A percentile compares a stretch with the other conserved stretches of the same genome.
Evolutionary conservation across 2,888 invertebrate species (phyloP).

Genomic region (Drosophila neotestacea): DNA sequence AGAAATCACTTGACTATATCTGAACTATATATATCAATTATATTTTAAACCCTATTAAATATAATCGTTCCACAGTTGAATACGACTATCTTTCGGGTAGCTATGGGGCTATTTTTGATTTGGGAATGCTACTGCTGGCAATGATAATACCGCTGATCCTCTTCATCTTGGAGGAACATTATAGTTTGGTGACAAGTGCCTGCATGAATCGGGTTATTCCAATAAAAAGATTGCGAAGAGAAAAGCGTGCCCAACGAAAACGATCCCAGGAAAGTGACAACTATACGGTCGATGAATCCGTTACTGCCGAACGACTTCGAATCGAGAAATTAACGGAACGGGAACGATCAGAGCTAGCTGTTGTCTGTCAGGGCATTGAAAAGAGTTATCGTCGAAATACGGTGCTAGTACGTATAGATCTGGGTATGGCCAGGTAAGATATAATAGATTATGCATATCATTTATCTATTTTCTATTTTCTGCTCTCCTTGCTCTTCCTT

Average conservation of each 20-base stretch:
- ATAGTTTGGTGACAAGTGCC: background rate
- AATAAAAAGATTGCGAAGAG: background rate
- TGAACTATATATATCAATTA: too few species aligned
- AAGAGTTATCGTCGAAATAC: conserved; percentile 22
- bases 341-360: conserved; percentile 17
- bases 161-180: conserved; percentile 11
- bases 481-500: background rate
- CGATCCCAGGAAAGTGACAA: background rate
- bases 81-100: conserved; percentile 9
- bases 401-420: conserved; percentile 48
- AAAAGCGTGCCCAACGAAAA: conserved; percentile 1
- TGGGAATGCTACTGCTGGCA: background rate
- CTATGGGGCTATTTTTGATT: conserved; percentile 29
- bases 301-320: conserved; percentile 34
- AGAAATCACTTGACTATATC: too few species aligned
- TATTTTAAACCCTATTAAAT: too few species aligned
- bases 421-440: conserved; percentile 49
- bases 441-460: background rate
- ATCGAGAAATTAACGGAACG: conserved; percentile 18
- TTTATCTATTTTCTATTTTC: background rate
- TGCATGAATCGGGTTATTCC: conserved; percentile 1
- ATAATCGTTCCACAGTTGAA: conserved; percentile 17
- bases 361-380: conserved; percentile 37
- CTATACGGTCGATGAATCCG: conserved; percentile 33
- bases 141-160: conserved; percentile 2